Evolutionary conservation across 2,113 vertebrate genomes (phyloP).

Genomic region (Diglossa brunneiventris): DNA sequence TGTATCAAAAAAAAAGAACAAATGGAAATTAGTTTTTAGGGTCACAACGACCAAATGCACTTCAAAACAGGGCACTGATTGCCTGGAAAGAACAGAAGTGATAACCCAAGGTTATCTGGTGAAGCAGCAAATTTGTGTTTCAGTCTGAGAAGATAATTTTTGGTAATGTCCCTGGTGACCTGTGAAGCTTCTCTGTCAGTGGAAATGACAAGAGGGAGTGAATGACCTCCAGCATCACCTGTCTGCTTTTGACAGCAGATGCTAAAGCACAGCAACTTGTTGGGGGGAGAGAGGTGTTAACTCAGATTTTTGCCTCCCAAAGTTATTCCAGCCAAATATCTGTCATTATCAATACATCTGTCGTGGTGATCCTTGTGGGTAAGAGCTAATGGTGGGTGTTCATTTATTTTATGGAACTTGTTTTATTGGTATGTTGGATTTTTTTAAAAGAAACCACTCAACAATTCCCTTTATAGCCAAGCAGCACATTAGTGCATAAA

Average conservation of each 20-base stretch:
- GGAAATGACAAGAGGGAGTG: not conserved
- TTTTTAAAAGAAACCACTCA: not conserved
- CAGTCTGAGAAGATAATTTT: not conserved
- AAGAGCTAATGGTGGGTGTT: not conserved
- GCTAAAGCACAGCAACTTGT: not conserved
- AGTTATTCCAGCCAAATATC: not conserved
- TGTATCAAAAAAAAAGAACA: not conserved
- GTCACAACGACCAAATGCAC: not conserved
- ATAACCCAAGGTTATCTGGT: not conserved
- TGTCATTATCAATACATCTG: not conserved
- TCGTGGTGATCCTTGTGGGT: not conserved
- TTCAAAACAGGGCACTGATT: not conserved
- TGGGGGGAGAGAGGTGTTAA: not conserved
- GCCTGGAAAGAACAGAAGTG: not conserved
- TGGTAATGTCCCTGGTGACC: not conserved
- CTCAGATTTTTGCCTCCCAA: not conserved
- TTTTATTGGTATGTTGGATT: not conserved
- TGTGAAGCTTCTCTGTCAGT: not conserved
- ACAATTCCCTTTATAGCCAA: conserved; percentile 38
- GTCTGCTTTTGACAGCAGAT: not conserved
- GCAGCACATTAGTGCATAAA: conserved; percentile 34
- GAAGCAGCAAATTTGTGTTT: not conserved
- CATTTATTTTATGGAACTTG: not conserved
- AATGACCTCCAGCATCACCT: not conserved
- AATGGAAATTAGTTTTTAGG: not conserved